Evolutionary conservation across 2,888 invertebrate genomes (phyloP), one percentile per base, ranked within the genome.

Genomic region (Heliothis peltigera): DNA sequence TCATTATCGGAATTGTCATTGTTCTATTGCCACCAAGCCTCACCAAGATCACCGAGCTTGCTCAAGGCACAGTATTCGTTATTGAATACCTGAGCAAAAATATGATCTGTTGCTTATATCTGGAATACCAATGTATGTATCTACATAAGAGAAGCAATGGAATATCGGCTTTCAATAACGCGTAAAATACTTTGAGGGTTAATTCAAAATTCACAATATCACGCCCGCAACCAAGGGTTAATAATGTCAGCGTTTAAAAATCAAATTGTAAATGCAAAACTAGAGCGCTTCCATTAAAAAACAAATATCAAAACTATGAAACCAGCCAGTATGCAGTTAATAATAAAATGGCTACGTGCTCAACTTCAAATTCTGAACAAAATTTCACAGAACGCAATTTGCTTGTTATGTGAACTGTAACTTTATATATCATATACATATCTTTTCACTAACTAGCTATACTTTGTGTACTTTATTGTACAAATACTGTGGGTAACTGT

Each of bases 201-300:
- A 57, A 72, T 64, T 53, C 51, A 52, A 65, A 55, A 46, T 64
- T 74, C 53, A 68, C 32, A 56, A 63, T 56, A 46, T 53, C 59
- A 73, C 56, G 58, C 39, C 56, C 44, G 48, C 19, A 44, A 52
- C 19, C 55, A 35, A 25, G 58, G 42, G 43, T 64, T 63, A 48
- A 64, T 63, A 63, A 70, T 47, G 48, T 57, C 53, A 35, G 46
- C 64, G n/a, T 57, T 69, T 75, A 28, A 15, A 54, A 64, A 60
- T 57, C 48, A 64, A 53, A 69, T 63, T 75, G 52, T 28, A 72
- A 32, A 70, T 17, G 39, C 22, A 21, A 60, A 75, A 59, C 63
- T 63, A 57, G 43, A 49, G 43, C 53, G 28, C 35, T 56, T 6
- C 17, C 15, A 46, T 35, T 42, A 18, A 53, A 59, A 68, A 61